Evolutionary conservation across 2,797 vertebrate genomes (phyloP).

Genomic region (Pristis pectinata): DNA sequence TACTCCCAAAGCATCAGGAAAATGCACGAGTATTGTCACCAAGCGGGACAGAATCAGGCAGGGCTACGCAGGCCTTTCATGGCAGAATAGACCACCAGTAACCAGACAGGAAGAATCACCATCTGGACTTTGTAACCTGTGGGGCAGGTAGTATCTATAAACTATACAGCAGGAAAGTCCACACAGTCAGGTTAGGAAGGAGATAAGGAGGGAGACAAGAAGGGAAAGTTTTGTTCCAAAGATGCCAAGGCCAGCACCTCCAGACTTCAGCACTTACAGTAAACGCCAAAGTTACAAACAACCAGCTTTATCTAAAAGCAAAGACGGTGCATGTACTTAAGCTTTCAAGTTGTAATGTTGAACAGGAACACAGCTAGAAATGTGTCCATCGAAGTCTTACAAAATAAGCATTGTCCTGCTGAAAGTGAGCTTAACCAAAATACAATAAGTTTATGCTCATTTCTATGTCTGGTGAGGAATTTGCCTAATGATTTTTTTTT

Average conservation of each 20-base stretch:
- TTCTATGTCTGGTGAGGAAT: too few relatives aligned
- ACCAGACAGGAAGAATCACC: neutral
- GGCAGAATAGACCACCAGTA: neutral
- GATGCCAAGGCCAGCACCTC: neutral
- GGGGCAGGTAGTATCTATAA: neutral
- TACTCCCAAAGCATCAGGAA: neutral
- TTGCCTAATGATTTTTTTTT: too few relatives aligned
- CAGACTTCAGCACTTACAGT: too few relatives aligned
- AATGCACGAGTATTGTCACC: neutral
- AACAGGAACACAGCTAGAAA: too few relatives aligned
- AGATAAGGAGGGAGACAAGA: too few relatives aligned
- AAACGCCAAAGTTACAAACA: neutral
- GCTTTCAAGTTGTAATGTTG: neutral
- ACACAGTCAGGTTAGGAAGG: neutral
- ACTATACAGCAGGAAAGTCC: neutral
- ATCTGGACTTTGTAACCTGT: neutral
- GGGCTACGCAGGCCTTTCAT: neutral
- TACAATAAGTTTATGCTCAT: too few relatives aligned
- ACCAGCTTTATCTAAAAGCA: neutral
- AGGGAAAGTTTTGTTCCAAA: neutral
- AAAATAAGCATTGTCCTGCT: too few relatives aligned
- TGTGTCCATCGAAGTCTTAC: too few relatives aligned
- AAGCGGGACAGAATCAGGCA: neutral
- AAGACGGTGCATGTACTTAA: neutral
- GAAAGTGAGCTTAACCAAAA: too few relatives aligned